These are phyloP conservation scores for Acomys russatus DNA, from an alignment of 2,797 vertebrate genomes.

Conservation along the genomic window DNA sequence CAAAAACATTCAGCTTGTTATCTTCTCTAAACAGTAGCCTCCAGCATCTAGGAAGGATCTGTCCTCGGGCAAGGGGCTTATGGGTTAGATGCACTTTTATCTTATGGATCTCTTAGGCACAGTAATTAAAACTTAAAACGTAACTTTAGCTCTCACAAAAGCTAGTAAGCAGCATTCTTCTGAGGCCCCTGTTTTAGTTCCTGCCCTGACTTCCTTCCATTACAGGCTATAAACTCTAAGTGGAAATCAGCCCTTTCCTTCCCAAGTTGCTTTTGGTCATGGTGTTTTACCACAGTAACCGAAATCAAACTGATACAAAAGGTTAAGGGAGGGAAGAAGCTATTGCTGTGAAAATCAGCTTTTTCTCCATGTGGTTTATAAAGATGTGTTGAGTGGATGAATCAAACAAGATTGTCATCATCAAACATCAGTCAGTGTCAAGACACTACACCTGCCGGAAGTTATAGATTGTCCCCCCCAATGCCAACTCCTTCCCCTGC, in stretches of 20 bases:
- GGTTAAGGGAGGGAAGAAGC: not conserved
- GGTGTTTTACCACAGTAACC: not conserved
- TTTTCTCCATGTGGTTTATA: slow-evolving; percentile 10
- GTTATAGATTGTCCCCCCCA: not conserved
- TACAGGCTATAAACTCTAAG: not conserved
- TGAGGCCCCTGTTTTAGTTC: not conserved
- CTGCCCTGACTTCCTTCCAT: not conserved
- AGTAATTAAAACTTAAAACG: not conserved
- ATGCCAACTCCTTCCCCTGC: not conserved
- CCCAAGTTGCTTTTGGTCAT: not conserved
- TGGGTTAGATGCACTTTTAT: not conserved
- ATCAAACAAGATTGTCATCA: not conserved
- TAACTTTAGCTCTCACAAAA: not conserved
- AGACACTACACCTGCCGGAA: slow-evolving; percentile 16
- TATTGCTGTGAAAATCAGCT: slow-evolving; percentile 42
- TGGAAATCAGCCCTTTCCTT: not conserved
- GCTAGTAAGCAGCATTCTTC: not conserved
- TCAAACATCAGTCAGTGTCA: slow-evolving; percentile 34
- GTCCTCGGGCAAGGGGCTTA: not conserved
- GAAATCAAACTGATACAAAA: not conserved
- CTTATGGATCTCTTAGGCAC: not conserved
- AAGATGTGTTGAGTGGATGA: slow-evolving; percentile 26
- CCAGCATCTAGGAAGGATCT: not conserved
- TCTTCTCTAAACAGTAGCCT: not conserved
- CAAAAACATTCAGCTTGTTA: not conserved